A percentile compares a stretch with the other conserved stretches of the same genome.
Evolutionary conservation across 2,888 invertebrate species (phyloP).

Genomic region (Buathra laborator): DNA sequence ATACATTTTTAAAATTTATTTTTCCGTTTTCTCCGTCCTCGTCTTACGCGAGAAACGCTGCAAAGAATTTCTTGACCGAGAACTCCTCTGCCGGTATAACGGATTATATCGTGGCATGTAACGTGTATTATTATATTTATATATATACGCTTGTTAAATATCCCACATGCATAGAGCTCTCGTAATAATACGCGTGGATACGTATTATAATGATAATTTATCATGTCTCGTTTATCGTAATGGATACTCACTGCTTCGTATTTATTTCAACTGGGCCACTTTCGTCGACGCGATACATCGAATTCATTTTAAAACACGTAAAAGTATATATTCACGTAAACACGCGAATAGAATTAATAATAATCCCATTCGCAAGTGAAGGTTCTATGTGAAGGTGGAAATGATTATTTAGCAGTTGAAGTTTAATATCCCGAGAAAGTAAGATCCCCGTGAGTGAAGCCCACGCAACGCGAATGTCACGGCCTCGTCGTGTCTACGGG

Average conservation of each 20-base stretch:
- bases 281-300: neutral
- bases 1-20: slow-evolving; percentile 7
- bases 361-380: neutral
- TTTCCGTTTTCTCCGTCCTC: neutral
- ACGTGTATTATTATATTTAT: neutral
- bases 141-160: slow-evolving; percentile 14
- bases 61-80: slow-evolving; percentile 24
- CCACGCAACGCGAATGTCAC: slow-evolving; percentile 54
- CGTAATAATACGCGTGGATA: slow-evolving; percentile 41
- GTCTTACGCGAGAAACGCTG: neutral
- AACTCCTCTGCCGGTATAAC: slow-evolving; percentile 7
- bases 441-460: neutral
- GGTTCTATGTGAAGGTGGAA: neutral
- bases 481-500: slow-evolving; percentile 28
- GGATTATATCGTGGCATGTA: slow-evolving; percentile 44
- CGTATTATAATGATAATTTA: slow-evolving; percentile 58
- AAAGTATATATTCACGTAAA: no score
- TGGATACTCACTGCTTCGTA: slow-evolving; percentile 18
- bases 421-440: slow-evolving; percentile 13
- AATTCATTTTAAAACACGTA: slow-evolving; percentile 25
- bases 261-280: slow-evolving; percentile 10
- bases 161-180: slow-evolving; percentile 6
- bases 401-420: neutral
- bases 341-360: neutral
- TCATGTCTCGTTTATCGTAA: slow-evolving; percentile 38